phyloP scores from a whole-genome alignment of 1,140 invertebrate species.

The Pomacea maculata region DNA sequence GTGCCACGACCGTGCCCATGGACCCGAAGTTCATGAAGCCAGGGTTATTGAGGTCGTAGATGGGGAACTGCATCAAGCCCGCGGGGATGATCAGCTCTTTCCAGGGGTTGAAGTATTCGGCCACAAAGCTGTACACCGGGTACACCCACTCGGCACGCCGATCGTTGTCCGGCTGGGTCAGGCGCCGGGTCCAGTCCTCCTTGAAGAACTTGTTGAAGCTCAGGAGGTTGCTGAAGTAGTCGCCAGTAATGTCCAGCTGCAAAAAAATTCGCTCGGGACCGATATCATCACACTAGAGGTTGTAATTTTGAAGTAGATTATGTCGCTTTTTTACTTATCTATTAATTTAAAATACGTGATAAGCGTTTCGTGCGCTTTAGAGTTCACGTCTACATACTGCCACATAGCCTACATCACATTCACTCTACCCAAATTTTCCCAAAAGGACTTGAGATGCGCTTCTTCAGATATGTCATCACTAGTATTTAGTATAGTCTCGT shows the following conservation, averaged over 20 bases:
- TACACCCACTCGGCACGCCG: conserved; percentile 35
- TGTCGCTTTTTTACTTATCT: too few relatives aligned
- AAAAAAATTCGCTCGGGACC: not conserved
- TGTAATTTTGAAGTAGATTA: too few relatives aligned
- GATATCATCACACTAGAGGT: too few relatives aligned
- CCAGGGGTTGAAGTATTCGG: conserved; percentile 44
- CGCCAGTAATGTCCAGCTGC: conserved; percentile 41
- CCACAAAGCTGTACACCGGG: conserved; percentile 32
- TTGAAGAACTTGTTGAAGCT: conserved; percentile 36
- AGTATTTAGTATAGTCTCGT: too few relatives aligned
- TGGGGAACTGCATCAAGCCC: conserved; percentile 51
- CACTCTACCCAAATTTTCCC: too few relatives aligned
- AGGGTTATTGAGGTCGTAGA: conserved; percentile 43
- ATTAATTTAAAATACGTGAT: too few relatives aligned
- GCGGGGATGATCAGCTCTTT: conserved; percentile 53
- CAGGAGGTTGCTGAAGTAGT: conserved; percentile 47
- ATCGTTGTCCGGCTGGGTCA: conserved; percentile 18
- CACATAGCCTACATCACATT: too few relatives aligned
- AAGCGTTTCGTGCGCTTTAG: too few relatives aligned
- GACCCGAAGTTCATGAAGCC: conserved; percentile 51
- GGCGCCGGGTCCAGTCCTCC: conserved; percentile 34
- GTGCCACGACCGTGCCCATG: conserved; percentile 44
- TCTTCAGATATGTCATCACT: too few relatives aligned
- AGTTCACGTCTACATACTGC: too few relatives aligned
- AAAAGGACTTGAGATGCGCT: too few relatives aligned